Evolutionary conservation across 2,113 vertebrate genomes (phyloP).

Genomic region (Noturus placidus): DNA sequence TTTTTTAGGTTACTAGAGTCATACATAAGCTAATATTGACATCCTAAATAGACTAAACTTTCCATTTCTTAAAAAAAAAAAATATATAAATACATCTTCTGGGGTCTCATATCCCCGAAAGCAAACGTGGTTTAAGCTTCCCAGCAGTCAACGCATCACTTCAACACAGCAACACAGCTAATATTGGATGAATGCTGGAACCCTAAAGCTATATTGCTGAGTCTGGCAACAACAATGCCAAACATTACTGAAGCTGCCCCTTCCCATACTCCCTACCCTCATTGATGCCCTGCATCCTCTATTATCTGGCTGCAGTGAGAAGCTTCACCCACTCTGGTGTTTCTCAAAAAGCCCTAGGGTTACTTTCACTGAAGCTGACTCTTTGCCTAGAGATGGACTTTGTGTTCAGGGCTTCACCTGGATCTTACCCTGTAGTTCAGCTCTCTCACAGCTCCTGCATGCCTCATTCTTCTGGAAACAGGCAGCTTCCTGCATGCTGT

Average conservation of each 20-base stretch:
- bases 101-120: not conserved
- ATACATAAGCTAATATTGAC: not conserved
- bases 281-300: not conserved
- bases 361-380: not conserved
- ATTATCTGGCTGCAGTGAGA: not conserved
- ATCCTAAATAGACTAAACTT: not conserved
- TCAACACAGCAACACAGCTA: not conserved
- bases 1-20: not conserved
- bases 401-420: not conserved
- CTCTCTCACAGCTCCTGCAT: slow-evolving; percentile 19
- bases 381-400: not conserved
- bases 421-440: not conserved
- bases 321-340: not conserved
- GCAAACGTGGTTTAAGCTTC: not conserved
- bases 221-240: not conserved
- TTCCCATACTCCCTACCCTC: not conserved
- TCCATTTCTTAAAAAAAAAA: not conserved
- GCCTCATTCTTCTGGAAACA: slow-evolving; percentile 19
- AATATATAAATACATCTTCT: not conserved
- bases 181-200: not conserved
- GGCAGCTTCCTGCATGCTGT: slow-evolving; percentile 45
- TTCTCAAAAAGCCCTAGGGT: not conserved
- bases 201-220: not conserved
- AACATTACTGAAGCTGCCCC: not conserved
- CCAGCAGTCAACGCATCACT: not conserved